Conservation (phyloP, 2,888 invertebrate species). For the Clanis bilineata region DNA sequence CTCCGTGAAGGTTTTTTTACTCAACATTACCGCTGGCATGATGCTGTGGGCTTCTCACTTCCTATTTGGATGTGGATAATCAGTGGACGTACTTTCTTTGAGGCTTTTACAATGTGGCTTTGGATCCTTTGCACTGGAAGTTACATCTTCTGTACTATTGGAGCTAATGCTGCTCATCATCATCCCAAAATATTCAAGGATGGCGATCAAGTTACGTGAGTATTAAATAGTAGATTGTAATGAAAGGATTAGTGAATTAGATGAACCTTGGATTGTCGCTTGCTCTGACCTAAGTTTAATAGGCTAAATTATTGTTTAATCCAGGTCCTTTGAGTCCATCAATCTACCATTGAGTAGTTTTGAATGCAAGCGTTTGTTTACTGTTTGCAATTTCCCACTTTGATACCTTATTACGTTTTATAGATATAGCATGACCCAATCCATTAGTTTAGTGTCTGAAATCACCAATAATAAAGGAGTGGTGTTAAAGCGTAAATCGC, state of each 20-base stretch:
- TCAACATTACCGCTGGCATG: conserved; percentile 62
- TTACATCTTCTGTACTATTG: conserved; percentile 84
- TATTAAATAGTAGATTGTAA: too few species aligned
- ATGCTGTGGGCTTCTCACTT: conserved; percentile 55
- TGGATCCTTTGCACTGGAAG: conserved; percentile 81
- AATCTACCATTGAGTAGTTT: too few species aligned
- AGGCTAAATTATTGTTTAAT: too few species aligned
- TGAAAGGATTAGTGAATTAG: too few species aligned
- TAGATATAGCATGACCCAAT: not conserved
- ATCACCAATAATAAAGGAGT: not conserved
- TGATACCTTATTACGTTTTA: not conserved
- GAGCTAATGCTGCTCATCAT: conserved; percentile 90
- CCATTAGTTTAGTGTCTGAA: not conserved
- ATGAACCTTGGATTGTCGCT: too few species aligned
- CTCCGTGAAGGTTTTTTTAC: conserved; percentile 49
- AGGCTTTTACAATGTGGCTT: conserved; percentile 79
- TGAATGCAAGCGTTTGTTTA: too few species aligned
- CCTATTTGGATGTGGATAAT: conserved; percentile 69
- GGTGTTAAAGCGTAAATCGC: not conserved
- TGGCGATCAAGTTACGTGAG: conserved; percentile 86
- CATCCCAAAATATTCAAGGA: conserved; percentile 91
- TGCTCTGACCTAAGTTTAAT: too few species aligned
- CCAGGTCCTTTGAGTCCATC: too few species aligned
- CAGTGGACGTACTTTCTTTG: conserved; percentile 49
- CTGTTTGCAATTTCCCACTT: not conserved